Percentiles rank a stretch among this genome's conserved stretches.
These are phyloP conservation scores for Venturia canescens DNA, from an alignment of 1,140 invertebrate genomes.

Conservation along the genomic window DNA sequence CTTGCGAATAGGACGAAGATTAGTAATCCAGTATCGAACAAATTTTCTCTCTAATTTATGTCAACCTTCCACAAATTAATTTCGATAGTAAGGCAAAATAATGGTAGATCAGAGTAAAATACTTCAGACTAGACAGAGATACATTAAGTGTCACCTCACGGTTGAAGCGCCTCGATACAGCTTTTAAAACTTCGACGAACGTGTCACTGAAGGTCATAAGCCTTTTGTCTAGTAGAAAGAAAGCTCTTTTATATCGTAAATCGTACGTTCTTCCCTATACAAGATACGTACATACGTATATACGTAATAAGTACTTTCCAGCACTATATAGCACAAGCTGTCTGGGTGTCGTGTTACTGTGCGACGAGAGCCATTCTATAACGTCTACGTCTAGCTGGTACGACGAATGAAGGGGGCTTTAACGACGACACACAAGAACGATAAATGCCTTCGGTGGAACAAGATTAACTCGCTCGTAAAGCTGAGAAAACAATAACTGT, in stretches of 20 bases:
- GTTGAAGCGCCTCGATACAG: not conserved
- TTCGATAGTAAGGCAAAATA: no score
- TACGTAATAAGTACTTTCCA: constrained; percentile 16
- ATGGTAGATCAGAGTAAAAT: no score
- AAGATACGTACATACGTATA: not conserved
- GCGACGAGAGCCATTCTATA: constrained; percentile 2
- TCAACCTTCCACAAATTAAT: no score
- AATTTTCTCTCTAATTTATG: no score
- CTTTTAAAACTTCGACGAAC: no score
- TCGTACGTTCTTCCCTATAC: not conserved
- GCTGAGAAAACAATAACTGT: constrained; percentile 57
- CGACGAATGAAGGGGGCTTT: constrained; percentile 43
- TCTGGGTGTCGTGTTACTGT: not conserved
- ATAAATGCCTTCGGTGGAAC: constrained; percentile 55
- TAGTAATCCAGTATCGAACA: no score
- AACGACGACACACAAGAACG: constrained; percentile 56
- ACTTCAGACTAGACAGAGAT: not conserved
- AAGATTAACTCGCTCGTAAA: constrained; percentile 64
- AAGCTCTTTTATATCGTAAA: not conserved
- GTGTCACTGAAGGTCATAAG: not conserved
- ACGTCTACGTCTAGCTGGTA: constrained; percentile 26
- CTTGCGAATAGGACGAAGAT: no score
- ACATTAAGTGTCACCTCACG: not conserved
- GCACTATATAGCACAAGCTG: not conserved
- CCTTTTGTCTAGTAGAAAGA: not conserved